Percentiles rank a stretch among this genome's conserved stretches.
Conservation (phyloP, 2,797 vertebrate genomes). For the Pseudotriccus pelzelni region DNA sequence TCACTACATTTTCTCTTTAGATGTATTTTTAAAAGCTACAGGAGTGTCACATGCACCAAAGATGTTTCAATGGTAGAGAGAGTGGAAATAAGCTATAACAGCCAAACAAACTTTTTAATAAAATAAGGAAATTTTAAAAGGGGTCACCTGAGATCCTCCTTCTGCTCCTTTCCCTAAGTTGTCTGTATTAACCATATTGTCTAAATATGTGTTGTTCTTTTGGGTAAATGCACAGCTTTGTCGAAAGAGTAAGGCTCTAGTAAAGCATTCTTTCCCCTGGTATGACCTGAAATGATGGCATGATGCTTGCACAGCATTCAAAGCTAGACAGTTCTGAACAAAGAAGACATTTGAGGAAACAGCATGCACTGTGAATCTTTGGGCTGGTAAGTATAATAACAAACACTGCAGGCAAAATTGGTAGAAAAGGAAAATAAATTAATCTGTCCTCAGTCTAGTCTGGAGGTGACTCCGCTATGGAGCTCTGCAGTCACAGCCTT, state of each 20-base stretch:
- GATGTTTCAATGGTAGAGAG: neutral
- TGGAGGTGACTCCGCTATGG: slow-evolving; percentile 28
- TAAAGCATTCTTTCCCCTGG: neutral
- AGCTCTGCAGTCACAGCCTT: slow-evolving; percentile 16
- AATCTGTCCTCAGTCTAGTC: slow-evolving; percentile 31
- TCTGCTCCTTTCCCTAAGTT: neutral
- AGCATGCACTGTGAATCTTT: slow-evolving; percentile 13
- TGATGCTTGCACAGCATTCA: slow-evolving; percentile 18
- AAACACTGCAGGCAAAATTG: slow-evolving; percentile 49
- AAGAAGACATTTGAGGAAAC: slow-evolving; percentile 34
- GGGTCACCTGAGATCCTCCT: neutral
- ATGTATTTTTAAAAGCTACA: neutral
- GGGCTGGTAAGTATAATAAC: slow-evolving; percentile 33
- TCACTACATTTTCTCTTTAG: neutral
- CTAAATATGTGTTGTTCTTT: neutral
- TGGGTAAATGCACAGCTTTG: neutral
- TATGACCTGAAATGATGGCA: neutral
- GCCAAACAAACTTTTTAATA: neutral
- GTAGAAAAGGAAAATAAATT: slow-evolving; percentile 54
- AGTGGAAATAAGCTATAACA: neutral
- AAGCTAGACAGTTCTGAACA: slow-evolving; percentile 26
- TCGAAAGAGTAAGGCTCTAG: neutral
- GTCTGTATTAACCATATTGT: neutral
- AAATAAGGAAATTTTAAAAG: neutral
- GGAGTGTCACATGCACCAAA: neutral